Conservation (phyloP, 2,888 invertebrate genomes). For the Isotomurus palustris region DNA sequence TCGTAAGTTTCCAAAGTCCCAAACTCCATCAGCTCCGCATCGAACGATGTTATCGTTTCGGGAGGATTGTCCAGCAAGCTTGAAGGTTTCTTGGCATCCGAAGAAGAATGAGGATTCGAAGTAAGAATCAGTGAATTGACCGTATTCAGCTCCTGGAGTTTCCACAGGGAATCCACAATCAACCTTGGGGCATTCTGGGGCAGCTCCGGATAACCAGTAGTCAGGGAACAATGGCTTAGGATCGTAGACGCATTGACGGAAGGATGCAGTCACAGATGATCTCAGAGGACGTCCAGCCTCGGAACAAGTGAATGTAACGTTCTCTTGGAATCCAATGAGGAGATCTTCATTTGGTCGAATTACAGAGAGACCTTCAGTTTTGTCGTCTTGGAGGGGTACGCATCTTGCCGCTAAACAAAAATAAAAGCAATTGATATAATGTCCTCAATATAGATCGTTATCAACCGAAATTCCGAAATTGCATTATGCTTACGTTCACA, state of each 20-base stretch:
- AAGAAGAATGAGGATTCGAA: slow-evolving; percentile 93
- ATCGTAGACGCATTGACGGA: slow-evolving; percentile 93
- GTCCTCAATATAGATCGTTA: too few relatives aligned
- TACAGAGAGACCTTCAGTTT: slow-evolving; percentile 75
- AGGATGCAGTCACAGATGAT: slow-evolving; percentile 74
- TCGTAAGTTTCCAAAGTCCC: slow-evolving; percentile 94
- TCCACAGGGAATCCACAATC: slow-evolving; percentile 89
- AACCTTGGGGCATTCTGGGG: slow-evolving; percentile 79
- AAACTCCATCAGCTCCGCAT: slow-evolving; percentile 86
- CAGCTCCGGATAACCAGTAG: slow-evolving; percentile 82
- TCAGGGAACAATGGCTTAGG: slow-evolving; percentile 84
- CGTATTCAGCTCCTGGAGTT: slow-evolving; percentile 90
- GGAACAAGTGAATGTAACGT: slow-evolving; percentile 78
- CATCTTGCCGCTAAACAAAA: slow-evolving; percentile 73
- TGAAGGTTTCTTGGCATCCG: slow-evolving; percentile 93
- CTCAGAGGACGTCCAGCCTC: slow-evolving; percentile 71
- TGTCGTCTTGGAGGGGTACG: slow-evolving; percentile 82
- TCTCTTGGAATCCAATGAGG: slow-evolving; percentile 80
- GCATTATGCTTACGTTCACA: slow-evolving; percentile 64
- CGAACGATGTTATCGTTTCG: slow-evolving; percentile 86
- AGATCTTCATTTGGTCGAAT: slow-evolving; percentile 74
- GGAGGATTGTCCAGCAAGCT: slow-evolving; percentile 84
- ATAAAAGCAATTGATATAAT: slow-evolving; percentile 18
- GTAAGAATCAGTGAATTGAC: slow-evolving; percentile 78
- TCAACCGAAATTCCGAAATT: neutral